A percentile compares a stretch with the other conserved stretches of the same genome.
phyloP scores from a whole-genome alignment of 2,797 vertebrate species.

The Acanthopagrus latus region DNA sequence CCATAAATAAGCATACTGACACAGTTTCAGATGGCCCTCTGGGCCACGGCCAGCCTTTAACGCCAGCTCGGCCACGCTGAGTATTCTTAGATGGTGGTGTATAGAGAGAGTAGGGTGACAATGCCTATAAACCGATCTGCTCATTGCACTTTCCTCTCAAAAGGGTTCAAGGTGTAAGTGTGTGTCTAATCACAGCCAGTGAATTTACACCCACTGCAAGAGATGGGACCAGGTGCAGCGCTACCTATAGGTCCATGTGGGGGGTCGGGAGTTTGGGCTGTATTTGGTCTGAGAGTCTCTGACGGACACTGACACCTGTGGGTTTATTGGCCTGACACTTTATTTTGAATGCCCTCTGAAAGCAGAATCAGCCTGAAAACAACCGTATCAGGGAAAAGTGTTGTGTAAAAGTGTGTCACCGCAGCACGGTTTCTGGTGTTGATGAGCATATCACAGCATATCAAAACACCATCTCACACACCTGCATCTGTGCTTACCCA shows the following conservation, averaged over 20 bases:
- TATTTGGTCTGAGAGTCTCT: slow-evolving; percentile 74
- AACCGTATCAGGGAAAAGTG: neutral
- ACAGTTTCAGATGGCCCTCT: slow-evolving; percentile 80
- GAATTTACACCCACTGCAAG: slow-evolving; percentile 65
- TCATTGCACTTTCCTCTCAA: slow-evolving; percentile 53
- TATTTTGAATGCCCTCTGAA: slow-evolving; percentile 57
- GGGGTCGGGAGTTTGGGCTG: slow-evolving; percentile 54
- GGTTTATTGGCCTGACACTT: slow-evolving; percentile 62
- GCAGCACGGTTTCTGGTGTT: neutral
- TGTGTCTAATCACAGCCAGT: slow-evolving; percentile 49
- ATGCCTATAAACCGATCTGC: slow-evolving; percentile 67
- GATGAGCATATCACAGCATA: neutral
- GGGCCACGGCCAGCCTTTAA: slow-evolving; percentile 65
- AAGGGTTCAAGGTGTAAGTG: slow-evolving; percentile 54
- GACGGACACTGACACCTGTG: slow-evolving; percentile 88
- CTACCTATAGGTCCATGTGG: slow-evolving; percentile 60
- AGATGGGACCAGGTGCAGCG: slow-evolving; percentile 67
- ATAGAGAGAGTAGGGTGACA: slow-evolving; percentile 59
- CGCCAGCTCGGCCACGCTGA: slow-evolving; percentile 51
- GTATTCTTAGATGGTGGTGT: slow-evolving; percentile 71
- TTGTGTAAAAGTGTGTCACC: neutral
- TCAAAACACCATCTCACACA: slow-evolving; percentile 6
- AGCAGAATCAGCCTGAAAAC: slow-evolving; percentile 38
- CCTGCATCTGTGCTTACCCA: neutral
- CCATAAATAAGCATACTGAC: slow-evolving; percentile 85